A percentile compares a stretch with the other conserved stretches of the same genome.
phyloP scores from a whole-genome alignment of 2,797 vertebrate genomes.

The Falco naumanni region DNA sequence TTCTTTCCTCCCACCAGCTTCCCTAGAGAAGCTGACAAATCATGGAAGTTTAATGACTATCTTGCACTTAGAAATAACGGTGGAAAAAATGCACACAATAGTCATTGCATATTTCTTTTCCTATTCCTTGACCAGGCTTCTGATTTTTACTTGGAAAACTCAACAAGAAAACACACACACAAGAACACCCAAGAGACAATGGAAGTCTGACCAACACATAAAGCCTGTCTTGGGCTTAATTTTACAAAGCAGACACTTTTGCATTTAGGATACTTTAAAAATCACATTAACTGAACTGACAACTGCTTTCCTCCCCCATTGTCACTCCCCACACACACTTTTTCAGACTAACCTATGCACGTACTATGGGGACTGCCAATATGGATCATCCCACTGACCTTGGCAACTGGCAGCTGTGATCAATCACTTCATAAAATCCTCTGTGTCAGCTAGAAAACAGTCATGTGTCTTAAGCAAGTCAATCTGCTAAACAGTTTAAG shows the following conservation, averaged over 20 bases:
- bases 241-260: not conserved
- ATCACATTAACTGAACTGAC: constrained; percentile 4
- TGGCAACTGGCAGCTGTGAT: constrained; percentile 61
- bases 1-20: not conserved
- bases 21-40: not conserved
- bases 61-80: not conserved
- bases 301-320: not conserved
- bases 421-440: constrained; percentile 69
- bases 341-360: not conserved
- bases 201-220: not conserved
- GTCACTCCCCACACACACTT: accelerated
- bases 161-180: not conserved
- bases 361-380: constrained; percentile 11
- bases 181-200: accelerated
- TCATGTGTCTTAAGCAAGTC: constrained; percentile 67
- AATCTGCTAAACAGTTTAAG: constrained; percentile 73
- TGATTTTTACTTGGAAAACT: not conserved
- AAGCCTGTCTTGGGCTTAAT: not conserved
- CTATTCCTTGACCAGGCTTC: not conserved
- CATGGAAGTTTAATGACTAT: not conserved
- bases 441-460: constrained; percentile 67
- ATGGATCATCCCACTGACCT: constrained; percentile 51
- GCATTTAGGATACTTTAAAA: constrained; percentile 26
- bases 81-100: not conserved
- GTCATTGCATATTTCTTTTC: not conserved